These are phyloP conservation scores for Drosophila sucinea DNA, from an alignment of 1,140 invertebrate species.

Conservation along the genomic window DNA sequence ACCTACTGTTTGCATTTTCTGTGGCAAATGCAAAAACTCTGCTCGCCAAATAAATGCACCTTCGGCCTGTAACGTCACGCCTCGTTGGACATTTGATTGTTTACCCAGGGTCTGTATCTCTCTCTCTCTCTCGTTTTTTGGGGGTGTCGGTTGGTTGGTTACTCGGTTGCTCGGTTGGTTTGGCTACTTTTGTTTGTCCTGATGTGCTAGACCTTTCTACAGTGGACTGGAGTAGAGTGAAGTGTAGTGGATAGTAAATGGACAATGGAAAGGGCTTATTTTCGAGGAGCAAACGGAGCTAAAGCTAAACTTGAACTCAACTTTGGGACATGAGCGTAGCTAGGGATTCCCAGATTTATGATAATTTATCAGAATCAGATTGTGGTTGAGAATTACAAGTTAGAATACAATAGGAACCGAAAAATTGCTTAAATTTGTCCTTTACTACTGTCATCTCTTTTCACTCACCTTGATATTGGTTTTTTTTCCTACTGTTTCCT, in stretches of 20 bases:
- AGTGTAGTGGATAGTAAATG: not conserved
- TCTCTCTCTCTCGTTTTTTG: not conserved
- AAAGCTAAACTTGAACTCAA: not conserved
- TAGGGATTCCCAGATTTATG: not conserved
- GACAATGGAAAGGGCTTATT: constrained; percentile 11
- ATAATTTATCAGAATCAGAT: not conserved
- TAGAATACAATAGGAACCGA: not conserved
- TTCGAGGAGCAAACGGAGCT: not conserved
- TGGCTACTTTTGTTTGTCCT: constrained; percentile 41
- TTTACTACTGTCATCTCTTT: not conserved
- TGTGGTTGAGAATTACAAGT: not conserved
- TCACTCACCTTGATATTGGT: constrained; percentile 9
- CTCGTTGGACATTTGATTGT: constrained; percentile 48
- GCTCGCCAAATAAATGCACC: constrained; percentile 51
- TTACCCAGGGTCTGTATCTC: constrained; percentile 25
- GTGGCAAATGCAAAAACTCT: constrained; percentile 76
- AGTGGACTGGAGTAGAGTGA: too few species aligned
- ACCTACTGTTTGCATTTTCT: constrained; percentile 34
- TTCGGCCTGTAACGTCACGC: constrained; percentile 31
- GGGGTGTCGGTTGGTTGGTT: constrained; percentile 23
- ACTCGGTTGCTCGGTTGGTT: not conserved
- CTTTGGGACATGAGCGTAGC: not conserved
- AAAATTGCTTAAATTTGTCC: constrained; percentile 1
- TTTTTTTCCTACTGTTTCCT: constrained; percentile 3
- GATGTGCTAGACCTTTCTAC: constrained; percentile 17